Evolutionary conservation across 2,888 invertebrate genomes (phyloP).

Genomic region (Acronicta leporina): DNA sequence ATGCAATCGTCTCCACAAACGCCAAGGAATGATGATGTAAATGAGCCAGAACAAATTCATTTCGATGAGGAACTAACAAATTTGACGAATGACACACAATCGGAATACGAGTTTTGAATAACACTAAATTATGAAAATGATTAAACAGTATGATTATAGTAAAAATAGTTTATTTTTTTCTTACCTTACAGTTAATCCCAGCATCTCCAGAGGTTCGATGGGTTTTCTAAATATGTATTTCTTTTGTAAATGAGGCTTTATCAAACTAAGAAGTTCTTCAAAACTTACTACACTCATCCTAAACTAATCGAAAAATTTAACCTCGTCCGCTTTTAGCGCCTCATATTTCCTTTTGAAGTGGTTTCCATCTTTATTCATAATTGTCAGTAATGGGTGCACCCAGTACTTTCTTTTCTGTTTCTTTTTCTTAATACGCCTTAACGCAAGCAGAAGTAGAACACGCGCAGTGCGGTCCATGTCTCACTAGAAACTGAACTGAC

Average conservation of each 20-base stretch:
- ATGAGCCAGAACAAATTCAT: neutral
- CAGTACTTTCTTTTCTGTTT: conserved; percentile 3
- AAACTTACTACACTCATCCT: conserved; percentile 6
- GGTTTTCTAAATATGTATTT: conserved; percentile 4
- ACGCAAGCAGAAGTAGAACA: neutral
- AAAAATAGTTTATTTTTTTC: neutral
- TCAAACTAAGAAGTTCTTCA: conserved; percentile 4
- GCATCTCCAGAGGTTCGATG: conserved; percentile 7
- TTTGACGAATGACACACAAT: neutral
- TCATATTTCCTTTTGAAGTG: conserved; percentile 5
- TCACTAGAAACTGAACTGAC: neutral
- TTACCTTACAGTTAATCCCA: conserved; percentile 8
- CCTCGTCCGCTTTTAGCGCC: conserved; percentile 3
- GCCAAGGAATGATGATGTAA: neutral
- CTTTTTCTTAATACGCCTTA: conserved; percentile 3
- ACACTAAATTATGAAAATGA: neutral
- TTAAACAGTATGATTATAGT: neutral
- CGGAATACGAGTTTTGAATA: neutral
- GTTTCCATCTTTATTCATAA: conserved; percentile 8
- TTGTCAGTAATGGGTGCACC: conserved; percentile 6
- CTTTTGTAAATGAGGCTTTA: conserved; percentile 6
- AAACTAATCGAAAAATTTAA: conserved; percentile 3
- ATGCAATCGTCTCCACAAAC: neutral
- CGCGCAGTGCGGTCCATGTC: conserved; percentile 2
- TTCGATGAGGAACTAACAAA: neutral